These are phyloP conservation scores for Bubalus kerabau DNA, from an alignment of 2,113 vertebrate genomes.

Conservation along the genomic window DNA sequence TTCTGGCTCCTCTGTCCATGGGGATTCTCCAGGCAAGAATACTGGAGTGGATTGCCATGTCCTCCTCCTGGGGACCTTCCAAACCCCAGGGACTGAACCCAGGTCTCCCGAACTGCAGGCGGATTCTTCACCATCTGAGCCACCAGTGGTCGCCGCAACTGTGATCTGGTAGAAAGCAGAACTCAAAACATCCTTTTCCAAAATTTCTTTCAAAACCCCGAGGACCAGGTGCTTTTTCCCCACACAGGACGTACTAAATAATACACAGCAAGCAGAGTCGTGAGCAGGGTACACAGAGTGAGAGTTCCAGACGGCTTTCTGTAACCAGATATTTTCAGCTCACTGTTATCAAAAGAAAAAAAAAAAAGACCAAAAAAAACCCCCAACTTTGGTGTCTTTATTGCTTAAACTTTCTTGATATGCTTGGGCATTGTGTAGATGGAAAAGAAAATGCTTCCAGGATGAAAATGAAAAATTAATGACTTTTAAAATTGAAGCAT, in stretches of 20 bases:
- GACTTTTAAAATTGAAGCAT: neutral
- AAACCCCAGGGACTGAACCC: neutral
- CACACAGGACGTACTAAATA: neutral
- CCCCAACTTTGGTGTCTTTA: neutral
- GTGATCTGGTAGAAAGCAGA: neutral
- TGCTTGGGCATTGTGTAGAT: neutral
- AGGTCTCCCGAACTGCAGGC: neutral
- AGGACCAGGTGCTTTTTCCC: neutral
- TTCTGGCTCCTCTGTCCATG: neutral
- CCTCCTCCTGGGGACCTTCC: neutral
- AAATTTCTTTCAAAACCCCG: neutral
- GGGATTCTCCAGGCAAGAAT: neutral
- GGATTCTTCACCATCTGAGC: neutral
- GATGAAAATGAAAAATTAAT: slow-evolving; percentile 2
- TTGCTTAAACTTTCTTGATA: neutral
- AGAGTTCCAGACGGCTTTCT: accelerated
- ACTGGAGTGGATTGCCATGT: neutral
- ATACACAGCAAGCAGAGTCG: accelerated
- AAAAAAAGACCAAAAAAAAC: neutral
- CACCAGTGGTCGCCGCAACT: neutral
- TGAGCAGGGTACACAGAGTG: accelerated
- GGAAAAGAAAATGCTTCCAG: neutral
- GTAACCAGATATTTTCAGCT: neutral
- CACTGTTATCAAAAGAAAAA: neutral
- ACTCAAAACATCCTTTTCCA: too few species aligned